Percentiles rank a stretch among this genome's conserved stretches.
phyloP scores from a whole-genome alignment of 64 coral and sea anemone genomes.

The Stylophora pistillata region DNA sequence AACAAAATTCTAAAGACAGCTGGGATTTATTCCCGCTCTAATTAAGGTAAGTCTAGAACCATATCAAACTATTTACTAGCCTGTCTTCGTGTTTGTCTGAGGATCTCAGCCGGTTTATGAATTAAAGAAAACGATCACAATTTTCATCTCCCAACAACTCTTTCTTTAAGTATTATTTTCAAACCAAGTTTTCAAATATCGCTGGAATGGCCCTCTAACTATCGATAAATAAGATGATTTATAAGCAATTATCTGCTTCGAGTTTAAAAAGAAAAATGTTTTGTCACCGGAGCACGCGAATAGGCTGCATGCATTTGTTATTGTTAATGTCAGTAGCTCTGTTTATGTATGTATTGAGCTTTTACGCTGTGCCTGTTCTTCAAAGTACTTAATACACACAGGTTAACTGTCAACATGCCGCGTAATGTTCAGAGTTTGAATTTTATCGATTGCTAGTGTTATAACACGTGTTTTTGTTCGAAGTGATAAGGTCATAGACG shows the following conservation, averaged over 20 bases:
- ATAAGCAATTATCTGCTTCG: constrained; percentile 26
- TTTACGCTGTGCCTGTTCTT: background rate
- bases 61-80: background rate
- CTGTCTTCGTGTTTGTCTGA: constrained; percentile 24
- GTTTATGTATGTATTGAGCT: background rate
- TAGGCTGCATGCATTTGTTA: constrained; percentile 5
- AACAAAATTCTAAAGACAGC: background rate
- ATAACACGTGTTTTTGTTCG: background rate
- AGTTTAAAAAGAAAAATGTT: background rate
- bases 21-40: background rate
- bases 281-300: background rate
- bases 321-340: constrained; percentile 15
- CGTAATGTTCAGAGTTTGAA: background rate
- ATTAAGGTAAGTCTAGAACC: constrained; percentile 23
- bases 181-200: constrained; percentile 22
- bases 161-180: background rate
- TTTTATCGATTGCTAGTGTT: background rate
- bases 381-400: constrained; percentile 21
- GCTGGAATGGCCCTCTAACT: background rate
- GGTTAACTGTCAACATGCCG: background rate
- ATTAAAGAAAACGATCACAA: background rate
- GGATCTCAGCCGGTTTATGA: background rate
- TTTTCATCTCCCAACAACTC: background rate
- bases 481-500: too few relatives aligned
- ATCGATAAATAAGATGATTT: constrained; percentile 12